Evolutionary conservation across 2,113 vertebrate species (phyloP).

Genomic region (Ariopsis seemanni): DNA sequence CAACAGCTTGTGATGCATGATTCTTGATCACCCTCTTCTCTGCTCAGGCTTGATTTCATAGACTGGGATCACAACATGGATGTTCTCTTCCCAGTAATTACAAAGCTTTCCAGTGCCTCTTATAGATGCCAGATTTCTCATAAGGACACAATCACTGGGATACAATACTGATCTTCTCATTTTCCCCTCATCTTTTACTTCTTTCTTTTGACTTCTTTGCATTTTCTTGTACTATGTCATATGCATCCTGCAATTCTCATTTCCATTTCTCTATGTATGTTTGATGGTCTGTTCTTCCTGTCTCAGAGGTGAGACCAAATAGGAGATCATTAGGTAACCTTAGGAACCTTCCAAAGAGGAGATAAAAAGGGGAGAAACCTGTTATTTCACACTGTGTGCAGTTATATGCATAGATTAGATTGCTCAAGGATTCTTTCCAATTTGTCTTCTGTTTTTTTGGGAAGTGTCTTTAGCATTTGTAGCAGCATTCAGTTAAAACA

Average conservation of each 20-base stretch:
- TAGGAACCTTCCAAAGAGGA: neutral
- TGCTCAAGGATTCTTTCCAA: neutral
- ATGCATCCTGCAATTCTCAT: neutral
- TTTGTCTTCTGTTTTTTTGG: no score
- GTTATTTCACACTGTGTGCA: neutral
- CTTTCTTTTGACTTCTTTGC: neutral
- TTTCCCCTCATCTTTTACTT: neutral
- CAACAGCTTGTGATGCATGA: no score
- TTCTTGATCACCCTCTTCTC: constrained; percentile 7
- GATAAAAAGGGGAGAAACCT: neutral
- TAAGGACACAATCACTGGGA: neutral
- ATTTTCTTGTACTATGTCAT: neutral
- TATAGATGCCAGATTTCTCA: neutral
- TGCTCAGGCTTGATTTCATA: constrained; percentile 37
- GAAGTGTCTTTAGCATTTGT: no score
- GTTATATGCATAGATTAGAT: neutral
- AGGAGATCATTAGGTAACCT: neutral
- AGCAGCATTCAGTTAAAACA: no score
- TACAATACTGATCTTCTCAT: neutral
- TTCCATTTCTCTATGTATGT: neutral
- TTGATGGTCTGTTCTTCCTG: neutral
- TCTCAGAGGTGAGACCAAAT: neutral
- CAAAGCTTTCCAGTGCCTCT: neutral
- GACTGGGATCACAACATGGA: neutral
- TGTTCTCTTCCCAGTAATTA: neutral